Percentiles rank a stretch among this genome's conserved stretches.
phyloP scores from a whole-genome alignment of 2,888 invertebrate species.

The Cephalotes varians region DNA sequence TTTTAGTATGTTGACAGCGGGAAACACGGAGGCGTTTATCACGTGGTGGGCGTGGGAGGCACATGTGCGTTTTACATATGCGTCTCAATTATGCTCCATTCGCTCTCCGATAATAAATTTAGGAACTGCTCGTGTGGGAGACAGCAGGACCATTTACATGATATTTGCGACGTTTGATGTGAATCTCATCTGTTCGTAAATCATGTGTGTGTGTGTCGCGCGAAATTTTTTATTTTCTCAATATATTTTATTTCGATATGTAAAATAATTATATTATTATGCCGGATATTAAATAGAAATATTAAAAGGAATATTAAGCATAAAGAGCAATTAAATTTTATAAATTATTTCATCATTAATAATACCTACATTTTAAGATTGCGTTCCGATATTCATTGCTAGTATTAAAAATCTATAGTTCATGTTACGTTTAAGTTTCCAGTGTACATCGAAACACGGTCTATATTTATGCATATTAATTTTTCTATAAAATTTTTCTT shows the following conservation, averaged over 20 bases:
- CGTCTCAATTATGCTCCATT: constrained; percentile 48
- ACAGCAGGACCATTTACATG: not conserved
- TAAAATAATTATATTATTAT: not conserved
- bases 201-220: not conserved
- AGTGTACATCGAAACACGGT: too few species aligned
- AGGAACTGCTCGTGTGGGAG: constrained; percentile 39
- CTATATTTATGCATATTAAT: too few species aligned
- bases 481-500: too few species aligned
- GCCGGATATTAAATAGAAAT: not conserved
- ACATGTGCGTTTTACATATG: constrained; percentile 53
- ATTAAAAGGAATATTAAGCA: not conserved
- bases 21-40: constrained; percentile 41
- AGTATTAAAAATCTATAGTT: too few species aligned
- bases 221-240: not conserved
- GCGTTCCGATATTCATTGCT: too few species aligned
- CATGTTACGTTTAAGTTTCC: too few species aligned
- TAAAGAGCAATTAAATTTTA: not conserved
- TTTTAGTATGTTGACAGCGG: constrained; percentile 36
- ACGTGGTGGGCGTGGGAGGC: constrained; percentile 28
- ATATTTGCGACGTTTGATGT: constrained; percentile 2
- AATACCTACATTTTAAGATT: not conserved
- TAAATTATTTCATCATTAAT: not conserved
- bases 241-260: not conserved
- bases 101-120: constrained; percentile 46
- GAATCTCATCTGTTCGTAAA: not conserved